These are phyloP conservation scores for Tachina grossa DNA, from an alignment of 2,888 invertebrate species.

Conservation along the genomic window DNA sequence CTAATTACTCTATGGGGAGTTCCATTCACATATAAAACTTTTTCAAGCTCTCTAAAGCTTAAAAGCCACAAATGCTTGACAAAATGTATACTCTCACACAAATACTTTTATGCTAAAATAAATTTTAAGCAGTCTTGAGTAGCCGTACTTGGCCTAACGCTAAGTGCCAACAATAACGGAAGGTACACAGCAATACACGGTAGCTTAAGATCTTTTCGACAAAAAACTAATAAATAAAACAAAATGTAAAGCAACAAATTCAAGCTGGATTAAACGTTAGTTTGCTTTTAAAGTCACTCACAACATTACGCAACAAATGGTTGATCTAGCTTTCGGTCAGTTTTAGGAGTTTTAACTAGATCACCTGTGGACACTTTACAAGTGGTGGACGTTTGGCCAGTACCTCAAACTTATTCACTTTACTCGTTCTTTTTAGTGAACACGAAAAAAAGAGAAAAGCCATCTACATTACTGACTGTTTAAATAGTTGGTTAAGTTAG, in stretches of 20 bases:
- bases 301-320: conserved; percentile 61
- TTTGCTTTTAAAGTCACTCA: conserved; percentile 53
- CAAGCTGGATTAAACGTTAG: conserved; percentile 60
- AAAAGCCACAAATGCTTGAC: conserved; percentile 39
- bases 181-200: conserved; percentile 27
- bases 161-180: conserved; percentile 20
- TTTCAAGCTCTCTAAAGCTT: conserved; percentile 35
- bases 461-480: neutral
- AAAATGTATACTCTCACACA: conserved; percentile 2
- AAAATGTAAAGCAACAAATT: conserved; percentile 46
- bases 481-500: conserved; percentile 3
- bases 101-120: conserved; percentile 18
- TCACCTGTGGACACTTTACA: conserved; percentile 60
- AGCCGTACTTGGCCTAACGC: conserved; percentile 27
- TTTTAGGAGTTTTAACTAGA: conserved; percentile 54
- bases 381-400: conserved; percentile 23
- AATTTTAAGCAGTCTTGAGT: conserved; percentile 54
- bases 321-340: conserved; percentile 32
- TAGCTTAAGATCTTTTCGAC: conserved; percentile 68
- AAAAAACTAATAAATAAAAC: conserved; percentile 58
- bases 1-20: conserved; percentile 81
- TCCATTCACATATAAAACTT: conserved; percentile 30
- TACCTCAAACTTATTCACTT: conserved; percentile 31
- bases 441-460: neutral
- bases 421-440: conserved; percentile 6